Conservation (phyloP, 2,888 invertebrate species). For the Sesia apiformis region DNA sequence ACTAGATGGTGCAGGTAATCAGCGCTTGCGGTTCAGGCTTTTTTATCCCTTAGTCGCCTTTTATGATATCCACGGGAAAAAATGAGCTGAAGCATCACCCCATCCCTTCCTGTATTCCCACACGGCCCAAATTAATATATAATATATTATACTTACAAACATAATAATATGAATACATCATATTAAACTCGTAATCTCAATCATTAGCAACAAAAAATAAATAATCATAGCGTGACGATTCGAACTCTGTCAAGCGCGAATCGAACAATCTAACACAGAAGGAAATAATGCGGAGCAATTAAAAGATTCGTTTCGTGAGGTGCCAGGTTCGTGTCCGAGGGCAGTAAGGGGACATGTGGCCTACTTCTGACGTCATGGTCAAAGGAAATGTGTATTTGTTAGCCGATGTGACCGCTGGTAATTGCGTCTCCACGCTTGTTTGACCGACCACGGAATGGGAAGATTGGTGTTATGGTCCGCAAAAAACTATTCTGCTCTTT, state of each 20-base stretch:
- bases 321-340: conserved; percentile 15
- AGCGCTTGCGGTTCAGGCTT: too few species aligned
- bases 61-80: too few species aligned
- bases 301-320: conserved; percentile 17
- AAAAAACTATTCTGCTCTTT: too few species aligned
- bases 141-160: too few species aligned
- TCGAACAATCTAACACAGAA: conserved; percentile 10
- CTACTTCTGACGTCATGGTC: conserved; percentile 15
- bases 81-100: too few species aligned
- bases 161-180: too few species aligned
- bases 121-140: too few species aligned
- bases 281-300: conserved; percentile 18
- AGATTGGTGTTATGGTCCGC: not conserved
- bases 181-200: too few species aligned
- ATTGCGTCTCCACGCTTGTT: conserved; percentile 9
- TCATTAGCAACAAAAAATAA: not conserved
- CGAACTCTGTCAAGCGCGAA: conserved; percentile 12
- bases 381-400: conserved; percentile 6
- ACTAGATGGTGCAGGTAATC: too few species aligned
- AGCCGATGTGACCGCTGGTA: conserved; percentile 7
- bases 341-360: conserved; percentile 19
- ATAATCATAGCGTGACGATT: conserved; percentile 11
- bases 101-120: too few species aligned
- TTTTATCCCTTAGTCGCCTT: too few species aligned
- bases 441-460: not conserved